Evolutionary conservation across 2,888 invertebrate species (phyloP), one percentile per base, ranked within the genome.

Genomic region (Syrphus vitripennis): DNA sequence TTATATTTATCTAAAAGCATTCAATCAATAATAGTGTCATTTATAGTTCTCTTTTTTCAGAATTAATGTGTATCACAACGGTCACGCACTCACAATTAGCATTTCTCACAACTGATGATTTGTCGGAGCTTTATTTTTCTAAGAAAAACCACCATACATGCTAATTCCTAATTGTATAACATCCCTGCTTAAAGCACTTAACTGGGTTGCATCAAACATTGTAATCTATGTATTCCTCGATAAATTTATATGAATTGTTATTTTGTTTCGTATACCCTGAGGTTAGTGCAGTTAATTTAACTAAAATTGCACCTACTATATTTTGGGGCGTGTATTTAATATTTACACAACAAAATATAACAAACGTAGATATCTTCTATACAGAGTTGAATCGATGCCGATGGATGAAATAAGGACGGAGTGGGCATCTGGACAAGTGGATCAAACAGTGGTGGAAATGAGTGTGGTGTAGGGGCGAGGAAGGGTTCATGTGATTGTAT

Each of bases 231-330:
- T 42, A 5, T 26, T 1, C n/a, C 31, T 34, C 50, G 34, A 78
- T 86, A 86, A 75, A 63, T 78, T 78, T 74, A 26, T 29, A 86
- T 86, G 70, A 82, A 61, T 77, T 76, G 79, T 79, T 70, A 69
- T 77, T 81, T 69, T 78, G 77, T 70, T 45, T 59, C 70, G 31
- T 82, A 50, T 63, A 67, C 57, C 69, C 75, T 31, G 72, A 86
- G 82, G 70, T 70, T 59, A 70, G 69, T 45, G 55, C 34, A 74
- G 77, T 69, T 74, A 48, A 69, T 77, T 77, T 37, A 74, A 63
- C 79, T 79, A 70, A 71, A 81, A 31, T 75, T 67, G 63, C n/a
- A n/a, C n/a, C n/a, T 74, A 53, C 59, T 78, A 70, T 81, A 69
- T 50, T 75, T 77, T 50, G 34, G 74, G 70, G 82, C 77, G 74